Evolutionary conservation across 92 coral and sea anemone species (phyloP).

Genomic region (Siderastrea siderea): DNA sequence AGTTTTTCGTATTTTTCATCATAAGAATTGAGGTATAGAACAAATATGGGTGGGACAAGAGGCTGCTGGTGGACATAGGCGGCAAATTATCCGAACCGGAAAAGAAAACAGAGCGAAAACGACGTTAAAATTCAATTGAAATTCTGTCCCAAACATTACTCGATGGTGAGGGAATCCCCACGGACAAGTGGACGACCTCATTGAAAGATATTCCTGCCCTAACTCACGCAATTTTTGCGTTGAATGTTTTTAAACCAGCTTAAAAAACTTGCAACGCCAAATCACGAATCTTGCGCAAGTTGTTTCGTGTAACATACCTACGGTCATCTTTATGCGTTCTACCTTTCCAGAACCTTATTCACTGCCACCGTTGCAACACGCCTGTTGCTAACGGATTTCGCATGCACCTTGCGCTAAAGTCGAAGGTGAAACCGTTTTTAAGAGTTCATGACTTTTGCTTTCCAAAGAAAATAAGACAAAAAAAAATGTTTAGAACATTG

Average conservation of each 20-base stretch:
- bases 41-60: slow-evolving; percentile 36
- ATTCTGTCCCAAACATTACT: slow-evolving; percentile 13
- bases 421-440: too few relatives aligned
- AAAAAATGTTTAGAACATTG: too few relatives aligned
- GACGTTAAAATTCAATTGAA: background rate
- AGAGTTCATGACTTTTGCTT: too few relatives aligned
- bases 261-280: too few relatives aligned
- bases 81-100: slow-evolving; percentile 4
- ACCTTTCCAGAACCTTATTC: too few relatives aligned
- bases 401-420: too few relatives aligned
- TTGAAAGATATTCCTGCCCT: slow-evolving; percentile 45
- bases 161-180: slow-evolving; percentile 12
- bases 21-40: background rate
- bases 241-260: background rate
- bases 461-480: too few relatives aligned
- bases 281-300: background rate
- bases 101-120: slow-evolving; percentile 22
- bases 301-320: background rate
- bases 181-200: slow-evolving; percentile 32
- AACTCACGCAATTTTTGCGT: slow-evolving; percentile 38
- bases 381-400: too few relatives aligned
- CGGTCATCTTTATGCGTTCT: too few relatives aligned
- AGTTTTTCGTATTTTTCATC: slow-evolving; percentile 3
- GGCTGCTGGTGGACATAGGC: slow-evolving; percentile 12
- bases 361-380: too few relatives aligned